Evolutionary conservation across 2,797 vertebrate species (phyloP).

Genomic region (Enteromius paludinosus): DNA sequence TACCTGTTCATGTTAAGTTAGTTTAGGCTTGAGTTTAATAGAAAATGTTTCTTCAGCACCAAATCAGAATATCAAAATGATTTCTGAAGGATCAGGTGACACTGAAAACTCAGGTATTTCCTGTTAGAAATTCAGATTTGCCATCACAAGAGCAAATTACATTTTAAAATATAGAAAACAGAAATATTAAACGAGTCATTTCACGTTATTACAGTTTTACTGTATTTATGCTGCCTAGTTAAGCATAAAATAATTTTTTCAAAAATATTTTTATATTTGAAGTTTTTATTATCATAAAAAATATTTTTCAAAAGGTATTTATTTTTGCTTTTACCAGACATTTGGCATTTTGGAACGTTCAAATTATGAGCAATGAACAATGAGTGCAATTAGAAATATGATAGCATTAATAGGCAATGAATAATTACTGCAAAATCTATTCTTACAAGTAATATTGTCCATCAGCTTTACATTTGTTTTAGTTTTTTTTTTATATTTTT

Average conservation of each 20-base stretch:
- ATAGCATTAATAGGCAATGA: neutral
- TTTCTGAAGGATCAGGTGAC: constrained; percentile 3
- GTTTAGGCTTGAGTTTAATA: neutral
- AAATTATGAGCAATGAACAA: neutral
- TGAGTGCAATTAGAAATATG: neutral
- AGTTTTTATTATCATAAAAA: neutral
- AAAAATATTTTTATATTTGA: neutral
- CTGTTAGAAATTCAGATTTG: neutral
- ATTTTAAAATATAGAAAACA: neutral
- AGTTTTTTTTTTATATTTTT: neutral
- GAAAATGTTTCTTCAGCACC: neutral
- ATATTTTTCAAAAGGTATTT: neutral
- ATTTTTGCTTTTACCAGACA: neutral
- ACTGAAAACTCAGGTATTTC: neutral
- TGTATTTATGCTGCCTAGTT: neutral
- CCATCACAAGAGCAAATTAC: neutral
- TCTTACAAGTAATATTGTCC: neutral
- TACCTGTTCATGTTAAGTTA: neutral
- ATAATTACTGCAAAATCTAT: neutral
- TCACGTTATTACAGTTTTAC: neutral
- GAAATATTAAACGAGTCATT: neutral
- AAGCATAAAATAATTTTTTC: neutral
- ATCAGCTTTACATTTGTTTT: neutral
- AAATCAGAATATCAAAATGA: neutral
- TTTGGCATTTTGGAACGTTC: neutral